Percentiles rank a stretch among this genome's conserved stretches.
Conservation (phyloP, 2,888 invertebrate genomes). For the Anarsia innoxiella region DNA sequence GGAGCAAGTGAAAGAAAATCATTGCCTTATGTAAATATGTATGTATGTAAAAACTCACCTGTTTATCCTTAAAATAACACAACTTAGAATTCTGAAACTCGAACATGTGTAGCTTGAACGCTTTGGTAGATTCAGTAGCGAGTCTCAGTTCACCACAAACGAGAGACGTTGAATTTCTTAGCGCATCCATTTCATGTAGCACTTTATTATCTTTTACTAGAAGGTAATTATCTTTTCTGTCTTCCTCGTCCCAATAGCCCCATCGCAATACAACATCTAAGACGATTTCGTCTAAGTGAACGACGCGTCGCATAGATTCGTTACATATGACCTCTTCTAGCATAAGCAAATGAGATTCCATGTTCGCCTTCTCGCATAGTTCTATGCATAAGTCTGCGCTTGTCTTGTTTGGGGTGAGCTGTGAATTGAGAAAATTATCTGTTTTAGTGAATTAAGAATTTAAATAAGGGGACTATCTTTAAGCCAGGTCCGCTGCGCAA, state of each 20-base stretch:
- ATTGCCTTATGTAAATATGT: too few relatives aligned
- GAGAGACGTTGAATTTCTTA: slow-evolving; percentile 75
- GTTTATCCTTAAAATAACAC: slow-evolving; percentile 85
- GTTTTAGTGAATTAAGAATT: too few relatives aligned
- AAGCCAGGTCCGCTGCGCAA: too few relatives aligned
- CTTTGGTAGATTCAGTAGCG: slow-evolving; percentile 83
- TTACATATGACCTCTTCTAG: slow-evolving; percentile 88
- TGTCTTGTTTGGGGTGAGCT: slow-evolving; percentile 86
- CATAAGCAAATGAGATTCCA: slow-evolving; percentile 80
- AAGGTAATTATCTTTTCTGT: slow-evolving; percentile 87
- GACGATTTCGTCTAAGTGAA: slow-evolving; percentile 85
- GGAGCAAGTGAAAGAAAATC: too few relatives aligned
- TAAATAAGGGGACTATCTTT: too few relatives aligned
- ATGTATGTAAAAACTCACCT: slow-evolving; percentile 59
- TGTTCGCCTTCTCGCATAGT: slow-evolving; percentile 77
- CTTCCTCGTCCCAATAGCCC: slow-evolving; percentile 92
- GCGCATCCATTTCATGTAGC: slow-evolving; percentile 61
- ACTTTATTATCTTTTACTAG: slow-evolving; percentile 75
- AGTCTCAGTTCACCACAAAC: slow-evolving; percentile 87
- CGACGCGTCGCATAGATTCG: slow-evolving; percentile 82
- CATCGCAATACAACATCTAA: slow-evolving; percentile 83
- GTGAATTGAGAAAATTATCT: slow-evolving; percentile 13
- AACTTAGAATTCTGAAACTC: slow-evolving; percentile 87
- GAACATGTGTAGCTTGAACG: slow-evolving; percentile 84
- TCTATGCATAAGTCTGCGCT: slow-evolving; percentile 85